These are phyloP conservation scores for Tympanoctomys barrerae DNA, from an alignment of 2,797 vertebrate genomes.

Conservation along the genomic window DNA sequence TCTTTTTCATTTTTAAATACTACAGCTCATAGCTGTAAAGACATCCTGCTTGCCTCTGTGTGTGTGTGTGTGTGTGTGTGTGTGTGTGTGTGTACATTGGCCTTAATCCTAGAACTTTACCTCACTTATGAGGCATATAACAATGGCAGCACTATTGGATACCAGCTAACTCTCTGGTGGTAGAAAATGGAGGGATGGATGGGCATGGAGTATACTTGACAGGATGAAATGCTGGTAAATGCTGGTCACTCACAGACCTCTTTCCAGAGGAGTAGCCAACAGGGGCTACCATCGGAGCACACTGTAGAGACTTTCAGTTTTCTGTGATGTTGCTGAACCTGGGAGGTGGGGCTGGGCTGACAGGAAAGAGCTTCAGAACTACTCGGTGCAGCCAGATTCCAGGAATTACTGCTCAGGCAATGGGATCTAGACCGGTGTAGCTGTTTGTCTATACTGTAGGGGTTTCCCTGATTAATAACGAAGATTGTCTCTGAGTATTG, in stretches of 20 bases:
- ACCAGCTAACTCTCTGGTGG: constrained; percentile 83
- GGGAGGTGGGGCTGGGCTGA: background rate
- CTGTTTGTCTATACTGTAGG: background rate
- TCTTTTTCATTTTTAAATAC: constrained; percentile 1
- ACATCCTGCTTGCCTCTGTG: background rate
- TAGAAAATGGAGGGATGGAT: constrained; percentile 66
- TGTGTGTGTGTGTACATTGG: constrained; percentile 53
- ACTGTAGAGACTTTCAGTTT: constrained; percentile 42
- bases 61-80: background rate
- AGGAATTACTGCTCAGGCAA: background rate
- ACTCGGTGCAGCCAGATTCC: background rate
- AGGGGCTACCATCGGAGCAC: background rate
- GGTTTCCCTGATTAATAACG: constrained; percentile 45
- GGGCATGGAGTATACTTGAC: constrained; percentile 80
- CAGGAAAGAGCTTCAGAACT: constrained; percentile 24
- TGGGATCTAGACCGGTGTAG: background rate
- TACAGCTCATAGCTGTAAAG: constrained; percentile 22
- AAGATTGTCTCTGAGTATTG: constrained; percentile 40
- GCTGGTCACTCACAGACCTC: constrained; percentile 82
- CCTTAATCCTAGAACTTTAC: constrained; percentile 84
- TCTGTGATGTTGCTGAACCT: background rate
- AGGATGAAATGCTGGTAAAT: constrained; percentile 81
- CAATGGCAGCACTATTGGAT: constrained; percentile 87
- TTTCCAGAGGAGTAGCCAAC: constrained; percentile 66
- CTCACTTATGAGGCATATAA: constrained; percentile 87